Evolutionary conservation across 2,888 invertebrate genomes (phyloP), one percentile per base, ranked within the genome.

Genomic region (Blastobasis adustella): DNA sequence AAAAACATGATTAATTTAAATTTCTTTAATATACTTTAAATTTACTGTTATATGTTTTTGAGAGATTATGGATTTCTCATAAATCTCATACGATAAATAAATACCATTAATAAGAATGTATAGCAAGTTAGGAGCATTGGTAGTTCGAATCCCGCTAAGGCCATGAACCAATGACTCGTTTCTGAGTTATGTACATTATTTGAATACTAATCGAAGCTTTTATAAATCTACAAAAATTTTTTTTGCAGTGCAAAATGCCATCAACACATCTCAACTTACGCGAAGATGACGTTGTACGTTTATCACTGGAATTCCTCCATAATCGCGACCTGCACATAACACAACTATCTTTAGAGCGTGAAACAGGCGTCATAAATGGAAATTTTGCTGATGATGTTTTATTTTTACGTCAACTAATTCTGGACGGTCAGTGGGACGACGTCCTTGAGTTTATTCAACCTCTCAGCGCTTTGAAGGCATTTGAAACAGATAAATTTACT

Each of bases 391-490:
- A 98, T 80, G 98, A 98, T 81, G 93, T 97, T 43, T 91, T 98
- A 47, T 98, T 98, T 81, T 90, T 98, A 23, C 91, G 98, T 10
- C 98, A 98, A 82, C 92, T 98, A 50, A 97, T 98, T 62, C 91
- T 98, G 51, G 98, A 98, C 79, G 98, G 98, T 10, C 97, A 98
- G 83, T 98, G 98, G 98, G 98, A 98, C 82, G 98, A 98, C 78
- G 98, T 96, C 1, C 87, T 98, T 55, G 98, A 98, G 76, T 98
- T 98, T 81, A 95, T 98, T 55, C 97, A 98, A 84, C 98, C 98
- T 0, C 89, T 98, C 50, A 95, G 95, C 73, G 92, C 93, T 7
- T 82, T 95, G 55, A 93, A 93, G 66, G 91, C 93, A 45, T 98
- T 98, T 79, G 94, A 97, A 76, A 92, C 92, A 73, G 92, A 94